Evolutionary conservation across 1,140 invertebrate genomes (phyloP), one percentile per base, ranked within the genome.

Genomic region (Drosophila burlai): DNA sequence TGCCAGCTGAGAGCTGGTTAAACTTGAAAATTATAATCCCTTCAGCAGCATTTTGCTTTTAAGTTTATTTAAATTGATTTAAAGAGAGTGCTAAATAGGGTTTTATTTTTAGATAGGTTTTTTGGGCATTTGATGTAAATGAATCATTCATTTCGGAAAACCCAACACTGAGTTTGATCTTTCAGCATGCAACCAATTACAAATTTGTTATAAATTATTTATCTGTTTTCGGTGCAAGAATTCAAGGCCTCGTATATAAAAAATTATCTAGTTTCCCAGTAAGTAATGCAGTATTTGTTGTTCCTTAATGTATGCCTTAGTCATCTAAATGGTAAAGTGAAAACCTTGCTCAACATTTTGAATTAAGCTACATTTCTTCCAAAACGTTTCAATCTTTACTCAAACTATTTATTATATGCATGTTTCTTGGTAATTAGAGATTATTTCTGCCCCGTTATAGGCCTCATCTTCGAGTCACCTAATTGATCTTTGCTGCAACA

Each of bases 1-100:
- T 52, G 11, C 15, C 26, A 31, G 16, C 38, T 34, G 31, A 36
- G 55, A 11, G 16, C 69, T 43, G 24, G 52, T 38, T 55, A 55
- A 55, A 38, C 9, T 55, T 40, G 21, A 55, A 40, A 40, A 24
- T 24, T 3, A 26, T 55, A 55, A 40, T 55, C 54, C 21, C 15
- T 38, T 11, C 3, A n/a, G 54, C 21, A 38, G 2, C 7, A 3
- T 10, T 24, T 24, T 16, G 15, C 21, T 40, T 55, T 40, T n/a
- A 55, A n/a, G 1, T 55, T 40, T 5, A 24, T 9, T 8, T 24
- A 24, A 24, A 24, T 38, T 6, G 6, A 9, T 9, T 54, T 21
- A 15, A 21, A 36, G 3, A 52, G 29, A 50, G 49, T 31, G 47
- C 16, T 13, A 18, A 11, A 1, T 18, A 13, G 11, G 10, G 29